Base-by-base conservation (phyloP, 2,888 invertebrate genomes). In the Lottia gigantea region DNA sequence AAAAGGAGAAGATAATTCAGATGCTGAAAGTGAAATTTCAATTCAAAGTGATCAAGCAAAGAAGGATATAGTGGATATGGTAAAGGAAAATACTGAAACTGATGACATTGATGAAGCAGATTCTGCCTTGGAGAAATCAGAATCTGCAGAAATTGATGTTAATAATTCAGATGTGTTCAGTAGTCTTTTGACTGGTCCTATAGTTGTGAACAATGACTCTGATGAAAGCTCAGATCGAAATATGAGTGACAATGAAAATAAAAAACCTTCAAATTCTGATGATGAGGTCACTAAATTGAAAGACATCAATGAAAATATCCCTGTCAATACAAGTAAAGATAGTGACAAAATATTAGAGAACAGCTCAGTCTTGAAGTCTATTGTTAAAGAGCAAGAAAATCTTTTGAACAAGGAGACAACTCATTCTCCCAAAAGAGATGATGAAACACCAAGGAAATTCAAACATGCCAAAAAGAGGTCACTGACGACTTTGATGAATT, bases 401-500 rank as follows among this genome's bases (percentile, higher is more conserved):
- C 19, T 15, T 8, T 15, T 23, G 16, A 45, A 7, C 15, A 45
- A 8, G 23, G 46, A 31, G 45, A 46, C n/a, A 46, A 23, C 31
- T 40, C 23, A 14, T n/a, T 45, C 46, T 23, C 45, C 46, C 23
- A 45, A 23, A 12, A n/a, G 66, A 15, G 62, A 78, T 8, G 76
- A 78, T 62, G 79, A 79, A 74, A 82, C 81, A 0, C 81, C 81
- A 23, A 72, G 69, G 62, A 82, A 82, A 71, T 67, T 63, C 15
- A 66, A 71, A 8, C 74, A 77, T 25, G 15, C 46, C 31, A 46
- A 66, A 25, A 23, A 31, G 15, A 23, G 66, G 15, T 31, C 66
- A 6, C 23, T 46, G 23, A 46, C 66, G 25, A 40, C n/a, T 23
- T 40, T 65, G 15, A 45, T 61, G 25, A 63, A 61, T 45, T 68